Base-by-base conservation (phyloP, 2,113 vertebrate species). In the Chloropsis cyanopogon region DNA sequence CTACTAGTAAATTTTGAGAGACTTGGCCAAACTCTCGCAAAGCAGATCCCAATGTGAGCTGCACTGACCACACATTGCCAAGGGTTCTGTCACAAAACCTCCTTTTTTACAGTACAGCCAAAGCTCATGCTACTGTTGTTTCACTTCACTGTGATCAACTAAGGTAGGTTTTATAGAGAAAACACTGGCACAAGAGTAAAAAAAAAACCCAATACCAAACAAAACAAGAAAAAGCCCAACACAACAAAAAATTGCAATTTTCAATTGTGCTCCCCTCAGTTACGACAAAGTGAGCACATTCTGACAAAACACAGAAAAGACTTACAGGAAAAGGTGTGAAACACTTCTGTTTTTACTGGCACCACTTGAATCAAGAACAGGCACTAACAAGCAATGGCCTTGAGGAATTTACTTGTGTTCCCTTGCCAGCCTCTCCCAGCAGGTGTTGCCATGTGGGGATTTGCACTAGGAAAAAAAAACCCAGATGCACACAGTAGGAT, bases 311-410 rank as follows among this genome's bases (percentile, higher is more conserved):
- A 93, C 37, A 61, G 59, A 63, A 76, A 73, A 88, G 61, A 68
- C 92, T 97, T 97, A 97, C 52, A 96, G 97, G 97, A 97, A 96
- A 96, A 96, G 95, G 93, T 88, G 94, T 86, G 96, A 97, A 95
- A 82, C 29, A 82, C 47, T 93, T 82, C 85, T 86, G 66, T 88
- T 92, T 96, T 91, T 96, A 79, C 84, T 96, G 97, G 97, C 97
- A 97, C 66, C 90, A 97, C 97, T 97, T 95, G 86, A 98, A 98
- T 97, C 96, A 94, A 82, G 80, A 94, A 96, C 98, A 98, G 94
- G 97, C 94, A 97, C 87, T 66, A 97, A 97, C 98, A 98, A 83
- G 98, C 86, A 69, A 87, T 54, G 78, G 97, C 95, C 97, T 93
- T 68, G 68, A 97, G 96, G 96, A 97, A 97, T 91, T 95, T 93